These are phyloP conservation scores for Lingula anatina DNA, from an alignment of 2,888 invertebrate species.

Conservation along the genomic window DNA sequence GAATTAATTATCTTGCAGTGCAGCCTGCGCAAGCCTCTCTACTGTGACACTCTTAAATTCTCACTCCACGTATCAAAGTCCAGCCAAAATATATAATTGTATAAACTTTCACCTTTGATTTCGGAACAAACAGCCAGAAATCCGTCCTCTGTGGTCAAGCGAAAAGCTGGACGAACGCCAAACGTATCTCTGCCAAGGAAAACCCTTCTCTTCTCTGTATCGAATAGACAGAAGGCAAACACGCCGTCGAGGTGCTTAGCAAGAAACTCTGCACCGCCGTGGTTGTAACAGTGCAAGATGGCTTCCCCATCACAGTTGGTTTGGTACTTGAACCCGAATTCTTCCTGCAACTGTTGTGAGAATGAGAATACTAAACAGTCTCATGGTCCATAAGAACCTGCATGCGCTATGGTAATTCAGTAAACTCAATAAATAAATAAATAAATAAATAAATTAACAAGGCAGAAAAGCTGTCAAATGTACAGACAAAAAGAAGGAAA, in stretches of 20 bases:
- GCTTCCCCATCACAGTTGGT: conserved; percentile 54
- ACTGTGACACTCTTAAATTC: no score
- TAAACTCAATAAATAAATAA: no score
- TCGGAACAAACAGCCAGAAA: conserved; percentile 50
- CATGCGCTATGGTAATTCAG: no score
- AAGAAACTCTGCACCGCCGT: conserved; percentile 63
- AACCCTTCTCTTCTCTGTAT: conserved; percentile 64
- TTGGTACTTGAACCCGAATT: conserved; percentile 35
- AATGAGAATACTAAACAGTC: no score
- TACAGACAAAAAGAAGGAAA: no score
- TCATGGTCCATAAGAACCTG: no score
- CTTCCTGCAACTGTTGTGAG: conserved; percentile 27
- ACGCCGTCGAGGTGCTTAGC: conserved; percentile 74
- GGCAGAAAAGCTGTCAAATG: no score
- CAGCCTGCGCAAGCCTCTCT: no score
- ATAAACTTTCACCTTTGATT: conserved; percentile 49
- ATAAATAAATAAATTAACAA: no score
- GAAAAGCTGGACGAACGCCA: conserved; percentile 73
- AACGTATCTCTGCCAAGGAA: conserved; percentile 73
- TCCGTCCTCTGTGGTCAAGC: conserved; percentile 49
- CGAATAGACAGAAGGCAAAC: conserved; percentile 73
- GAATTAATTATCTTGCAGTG: no score
- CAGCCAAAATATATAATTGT: no score
- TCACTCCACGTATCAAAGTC: no score
- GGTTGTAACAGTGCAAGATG: conserved; percentile 65